Evolutionary conservation across 2,888 invertebrate species (phyloP).

Genomic region (Marronus borbonicus): DNA sequence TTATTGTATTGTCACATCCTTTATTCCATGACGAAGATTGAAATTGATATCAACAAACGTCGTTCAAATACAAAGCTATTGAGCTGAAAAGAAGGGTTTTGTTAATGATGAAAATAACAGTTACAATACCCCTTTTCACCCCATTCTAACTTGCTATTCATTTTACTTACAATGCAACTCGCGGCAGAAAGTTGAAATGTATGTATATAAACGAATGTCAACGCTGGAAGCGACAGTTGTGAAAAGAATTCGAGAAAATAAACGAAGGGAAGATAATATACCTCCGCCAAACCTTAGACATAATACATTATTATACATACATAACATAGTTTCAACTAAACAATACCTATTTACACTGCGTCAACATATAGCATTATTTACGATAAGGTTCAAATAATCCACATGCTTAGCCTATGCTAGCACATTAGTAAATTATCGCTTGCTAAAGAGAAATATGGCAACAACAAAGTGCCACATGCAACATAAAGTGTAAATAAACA

Average conservation of each 20-base stretch:
- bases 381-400: neutral
- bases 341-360: neutral
- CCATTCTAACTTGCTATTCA: too few relatives aligned
- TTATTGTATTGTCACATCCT: too few relatives aligned
- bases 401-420: neutral
- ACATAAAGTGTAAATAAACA: too few relatives aligned
- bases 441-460: neutral
- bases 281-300: neutral
- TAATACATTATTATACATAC: neutral
- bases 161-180: too few relatives aligned
- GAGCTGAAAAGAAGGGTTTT: too few relatives aligned
- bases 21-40: too few relatives aligned
- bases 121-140: too few relatives aligned
- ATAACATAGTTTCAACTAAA: constrained; percentile 14
- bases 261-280: constrained; percentile 29
- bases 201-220: neutral
- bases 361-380: neutral
- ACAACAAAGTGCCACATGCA: too few relatives aligned
- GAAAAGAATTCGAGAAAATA: constrained; percentile 8
- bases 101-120: too few relatives aligned
- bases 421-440: constrained; percentile 4
- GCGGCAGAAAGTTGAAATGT: neutral
- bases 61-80: too few relatives aligned
- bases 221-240: neutral
- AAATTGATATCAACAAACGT: too few relatives aligned